A percentile compares a stretch with the other conserved stretches of the same genome.
Evolutionary conservation across 2,113 vertebrate species (phyloP).

Genomic region (Pollachius pollachius): DNA sequence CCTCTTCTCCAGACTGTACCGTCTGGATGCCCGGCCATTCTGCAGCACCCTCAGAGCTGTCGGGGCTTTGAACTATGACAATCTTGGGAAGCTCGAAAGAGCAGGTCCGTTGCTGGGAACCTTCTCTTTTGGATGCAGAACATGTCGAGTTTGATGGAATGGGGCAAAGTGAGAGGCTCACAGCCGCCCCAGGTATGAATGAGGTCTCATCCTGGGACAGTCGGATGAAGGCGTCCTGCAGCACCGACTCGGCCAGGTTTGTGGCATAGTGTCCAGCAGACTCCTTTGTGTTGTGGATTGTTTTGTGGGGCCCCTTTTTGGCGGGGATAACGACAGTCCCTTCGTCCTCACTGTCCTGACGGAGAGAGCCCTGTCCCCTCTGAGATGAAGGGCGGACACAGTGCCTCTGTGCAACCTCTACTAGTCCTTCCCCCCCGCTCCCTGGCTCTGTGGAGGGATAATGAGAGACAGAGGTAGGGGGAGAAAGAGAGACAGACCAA

Average conservation of each 20-base stretch:
- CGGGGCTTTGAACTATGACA: constrained; percentile 93
- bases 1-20: constrained; percentile 60
- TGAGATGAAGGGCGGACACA: constrained; percentile 58
- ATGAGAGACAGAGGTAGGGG: constrained; percentile 3
- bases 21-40: constrained; percentile 78
- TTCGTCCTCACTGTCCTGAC: constrained; percentile 62
- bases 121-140: constrained; percentile 56
- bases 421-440: constrained; percentile 45
- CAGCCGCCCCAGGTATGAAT: constrained; percentile 76
- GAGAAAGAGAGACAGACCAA: constrained; percentile 11
- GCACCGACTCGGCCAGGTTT: constrained; percentile 90
- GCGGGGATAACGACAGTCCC: constrained; percentile 22
- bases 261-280: constrained; percentile 87
- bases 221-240: constrained; percentile 93
- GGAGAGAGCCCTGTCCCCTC: constrained; percentile 57
- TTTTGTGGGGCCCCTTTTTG: constrained; percentile 36
- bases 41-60: constrained; percentile 74
- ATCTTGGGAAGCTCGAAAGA: constrained; percentile 94
- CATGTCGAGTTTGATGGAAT: constrained; percentile 28
- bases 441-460: constrained; percentile 63
- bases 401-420: constrained; percentile 65
- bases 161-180: constrained; percentile 68
- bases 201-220: constrained; percentile 84
- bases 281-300: constrained; percentile 40
- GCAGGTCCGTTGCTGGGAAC: constrained; percentile 69